phyloP scores from a whole-genome alignment of 2,113 vertebrate species.

The Indri indri region DNA sequence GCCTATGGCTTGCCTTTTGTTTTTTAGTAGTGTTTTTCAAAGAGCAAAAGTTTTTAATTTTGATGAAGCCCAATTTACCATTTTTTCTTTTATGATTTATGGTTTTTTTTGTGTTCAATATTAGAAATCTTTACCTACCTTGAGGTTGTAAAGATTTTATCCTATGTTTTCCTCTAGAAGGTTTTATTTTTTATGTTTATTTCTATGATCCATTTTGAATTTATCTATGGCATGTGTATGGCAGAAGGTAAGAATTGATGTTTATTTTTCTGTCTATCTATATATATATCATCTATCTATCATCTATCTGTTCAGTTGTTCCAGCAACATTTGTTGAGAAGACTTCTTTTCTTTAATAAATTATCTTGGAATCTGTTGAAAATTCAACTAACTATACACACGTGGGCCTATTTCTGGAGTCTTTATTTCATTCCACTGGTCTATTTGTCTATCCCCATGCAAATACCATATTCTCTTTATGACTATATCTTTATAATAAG shows the following conservation, averaged over 20 bases:
- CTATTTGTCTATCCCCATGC: not conserved
- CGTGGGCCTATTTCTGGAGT: not conserved
- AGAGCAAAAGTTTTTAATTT: not conserved
- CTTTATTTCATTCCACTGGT: not conserved
- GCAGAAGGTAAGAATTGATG: not conserved
- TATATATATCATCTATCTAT: not conserved
- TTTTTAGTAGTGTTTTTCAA: not conserved
- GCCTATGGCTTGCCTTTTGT: not conserved
- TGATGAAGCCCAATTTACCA: not conserved
- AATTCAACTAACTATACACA: not conserved
- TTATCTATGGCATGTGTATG: not conserved
- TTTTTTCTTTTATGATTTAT: conserved; percentile 5
- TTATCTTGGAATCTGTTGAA: not conserved
- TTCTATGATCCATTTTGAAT: not conserved
- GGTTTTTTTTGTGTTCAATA: not conserved
- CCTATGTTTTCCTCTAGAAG: not conserved
- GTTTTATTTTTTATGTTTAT: not conserved
- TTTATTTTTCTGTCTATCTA: not conserved
- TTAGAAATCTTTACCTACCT: not conserved
- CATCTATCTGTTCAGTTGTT: not conserved
- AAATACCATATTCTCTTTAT: not conserved
- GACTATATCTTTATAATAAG: not conserved
- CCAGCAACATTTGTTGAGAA: not conserved
- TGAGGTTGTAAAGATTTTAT: not conserved
- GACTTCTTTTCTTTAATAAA: not conserved